These are phyloP conservation scores for Serilophus lunatus DNA, from an alignment of 2,113 vertebrate genomes.

Conservation along the genomic window DNA sequence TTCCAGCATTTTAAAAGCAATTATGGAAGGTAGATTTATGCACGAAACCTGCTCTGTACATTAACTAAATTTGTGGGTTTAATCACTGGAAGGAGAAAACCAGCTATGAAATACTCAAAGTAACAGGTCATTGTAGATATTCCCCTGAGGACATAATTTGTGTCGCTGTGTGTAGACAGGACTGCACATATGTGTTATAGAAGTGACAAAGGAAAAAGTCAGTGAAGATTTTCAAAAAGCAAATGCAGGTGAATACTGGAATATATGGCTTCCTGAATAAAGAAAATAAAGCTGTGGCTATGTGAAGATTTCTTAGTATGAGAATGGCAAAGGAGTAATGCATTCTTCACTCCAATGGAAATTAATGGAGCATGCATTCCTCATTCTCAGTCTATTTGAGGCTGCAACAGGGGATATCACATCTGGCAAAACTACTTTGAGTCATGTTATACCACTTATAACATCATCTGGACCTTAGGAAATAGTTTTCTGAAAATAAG, in stretches of 20 bases:
- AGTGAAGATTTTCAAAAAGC: conserved; percentile 37
- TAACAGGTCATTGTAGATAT: conserved; percentile 25
- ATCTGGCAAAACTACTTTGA: conserved; percentile 63
- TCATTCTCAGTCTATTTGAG: conserved; percentile 59
- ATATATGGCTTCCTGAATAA: conserved; percentile 20
- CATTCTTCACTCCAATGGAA: conserved; percentile 53
- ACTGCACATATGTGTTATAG: neutral
- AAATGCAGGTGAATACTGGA: conserved; percentile 13
- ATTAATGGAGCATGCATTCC: conserved; percentile 37
- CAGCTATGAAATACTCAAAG: conserved; percentile 19
- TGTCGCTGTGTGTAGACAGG: conserved; percentile 1
- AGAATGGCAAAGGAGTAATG: conserved; percentile 34
- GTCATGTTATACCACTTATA: conserved; percentile 39
- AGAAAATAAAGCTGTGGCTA: conserved; percentile 23
- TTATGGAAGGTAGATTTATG: conserved; percentile 59
- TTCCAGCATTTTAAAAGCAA: conserved; percentile 67
- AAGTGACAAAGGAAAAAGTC: conserved; percentile 25
- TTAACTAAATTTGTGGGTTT: conserved; percentile 68
- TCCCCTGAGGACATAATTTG: neutral
- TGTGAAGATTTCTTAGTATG: conserved; percentile 14
- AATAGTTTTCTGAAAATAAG: conserved; percentile 38
- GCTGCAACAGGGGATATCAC: conserved; percentile 41
- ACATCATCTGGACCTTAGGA: conserved; percentile 48
- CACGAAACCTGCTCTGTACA: conserved; percentile 54
- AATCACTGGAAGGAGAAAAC: conserved; percentile 57